Evolutionary conservation across 2,888 invertebrate genomes (phyloP), one percentile per base, ranked within the genome.

Genomic region (Rhagophthalmus giganteus): DNA sequence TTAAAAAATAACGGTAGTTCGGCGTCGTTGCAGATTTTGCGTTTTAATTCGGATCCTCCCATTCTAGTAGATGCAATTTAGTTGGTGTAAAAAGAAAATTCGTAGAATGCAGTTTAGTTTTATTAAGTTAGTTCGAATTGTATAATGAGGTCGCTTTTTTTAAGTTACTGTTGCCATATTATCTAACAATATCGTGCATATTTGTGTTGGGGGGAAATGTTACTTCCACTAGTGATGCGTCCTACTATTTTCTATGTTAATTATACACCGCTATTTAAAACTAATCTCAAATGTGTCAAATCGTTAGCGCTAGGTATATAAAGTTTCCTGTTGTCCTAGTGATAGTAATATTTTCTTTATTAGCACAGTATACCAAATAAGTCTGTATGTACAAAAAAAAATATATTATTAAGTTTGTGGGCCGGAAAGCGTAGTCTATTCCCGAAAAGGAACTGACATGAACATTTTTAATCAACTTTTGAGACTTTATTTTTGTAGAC

Each of bases 301-400:
- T 38, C 46, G 46, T 48, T 56, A 49, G 49, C 38, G 44, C 34
- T 50, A 51, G 38, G 33, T 38, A 55, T n/a, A n/a, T 50, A 45
- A 48, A 47, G 41, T 52, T 55, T 58, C 45, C 46, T 50, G 52
- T 39, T 33, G 53, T 57, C 57, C 60, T 42, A 55, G 57, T 57
- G 60, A 55, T 58, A 50, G 60, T 58, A 55, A 58, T 60, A 57
- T 65, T 61, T 53, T 47, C 47, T 47, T 47, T 33, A 34, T 39
- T 65, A 60, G 61, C 61, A 60, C 64, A 65, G 59, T 64, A 65
- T 66, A 67, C 67, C 67, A 68, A 68, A 62, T 59, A 59, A 61
- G 58, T 57, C 53, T 58, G 46, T 58, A 58, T 61, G 61, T 60
- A 60, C 59, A 61, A 63, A 60, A 54, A 26, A 46, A 30, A 20